phyloP scores from a whole-genome alignment of 2,797 vertebrate species.

The Rhinogobio ventralis region DNA sequence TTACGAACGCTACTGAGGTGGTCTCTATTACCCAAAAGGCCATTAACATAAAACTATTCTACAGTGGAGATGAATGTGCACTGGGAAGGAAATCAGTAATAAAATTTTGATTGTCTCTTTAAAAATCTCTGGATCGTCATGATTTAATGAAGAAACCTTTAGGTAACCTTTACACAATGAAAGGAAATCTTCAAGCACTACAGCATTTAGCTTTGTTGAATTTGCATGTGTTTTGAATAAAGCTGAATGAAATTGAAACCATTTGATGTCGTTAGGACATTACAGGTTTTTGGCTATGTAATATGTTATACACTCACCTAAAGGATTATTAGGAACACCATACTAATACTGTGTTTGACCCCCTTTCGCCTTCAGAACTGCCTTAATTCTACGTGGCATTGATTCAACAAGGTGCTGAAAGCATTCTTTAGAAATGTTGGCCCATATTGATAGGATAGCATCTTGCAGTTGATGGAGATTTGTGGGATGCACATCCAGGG shows the following conservation, averaged over 20 bases:
- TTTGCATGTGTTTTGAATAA: slow-evolving; percentile 15
- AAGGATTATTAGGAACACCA: no score
- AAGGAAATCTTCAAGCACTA: background rate
- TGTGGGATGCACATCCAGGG: no score
- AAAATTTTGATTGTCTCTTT: slow-evolving; percentile 38
- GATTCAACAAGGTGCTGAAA: no score
- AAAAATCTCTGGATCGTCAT: background rate
- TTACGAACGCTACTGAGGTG: slow-evolving; percentile 15
- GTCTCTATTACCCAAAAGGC: slow-evolving; percentile 47
- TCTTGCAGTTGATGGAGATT: no score
- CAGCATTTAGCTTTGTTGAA: background rate
- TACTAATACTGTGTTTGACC: no score
- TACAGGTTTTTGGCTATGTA: background rate
- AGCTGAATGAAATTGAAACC: slow-evolving; percentile 7
- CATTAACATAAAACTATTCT: slow-evolving; percentile 51
- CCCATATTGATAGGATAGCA: no score
- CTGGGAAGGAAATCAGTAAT: slow-evolving; percentile 43
- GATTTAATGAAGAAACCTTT: slow-evolving; percentile 27
- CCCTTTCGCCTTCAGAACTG: no score
- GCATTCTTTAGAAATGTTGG: no score
- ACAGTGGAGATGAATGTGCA: slow-evolving; percentile 13
- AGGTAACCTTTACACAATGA: background rate
- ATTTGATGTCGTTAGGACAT: background rate
- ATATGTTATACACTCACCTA: no score
- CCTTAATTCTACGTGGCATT: no score